A percentile compares a stretch with the other conserved stretches of the same genome.
phyloP scores from a whole-genome alignment of 2,888 invertebrate species.

The Phengaris alcon region DNA sequence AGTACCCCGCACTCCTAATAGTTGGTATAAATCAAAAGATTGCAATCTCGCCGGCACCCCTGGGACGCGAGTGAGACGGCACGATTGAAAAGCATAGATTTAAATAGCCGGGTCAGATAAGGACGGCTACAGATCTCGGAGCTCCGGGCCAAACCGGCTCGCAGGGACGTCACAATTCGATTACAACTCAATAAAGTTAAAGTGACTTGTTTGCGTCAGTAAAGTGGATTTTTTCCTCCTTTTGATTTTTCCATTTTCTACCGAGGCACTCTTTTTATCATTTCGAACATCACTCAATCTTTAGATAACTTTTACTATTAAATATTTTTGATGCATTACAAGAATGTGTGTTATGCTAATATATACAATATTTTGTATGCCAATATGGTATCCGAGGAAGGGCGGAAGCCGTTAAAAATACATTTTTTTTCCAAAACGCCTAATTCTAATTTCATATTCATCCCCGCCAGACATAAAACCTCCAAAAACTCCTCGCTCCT shows the following conservation, averaged over 20 bases:
- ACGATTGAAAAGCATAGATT: constrained; percentile 80
- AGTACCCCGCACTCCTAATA: constrained; percentile 77
- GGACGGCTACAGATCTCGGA: constrained; percentile 71
- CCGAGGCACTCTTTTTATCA: constrained; percentile 38
- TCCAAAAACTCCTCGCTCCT: constrained; percentile 61
- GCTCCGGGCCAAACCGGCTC: constrained; percentile 60
- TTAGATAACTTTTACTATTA: constrained; percentile 6
- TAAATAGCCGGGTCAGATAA: constrained; percentile 78
- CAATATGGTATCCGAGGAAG: not conserved
- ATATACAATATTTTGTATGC: constrained; percentile 8
- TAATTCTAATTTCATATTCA: constrained; percentile 72
- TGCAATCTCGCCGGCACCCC: constrained; percentile 78
- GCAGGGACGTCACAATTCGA: constrained; percentile 79
- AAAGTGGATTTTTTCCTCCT: constrained; percentile 76
- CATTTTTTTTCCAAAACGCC: constrained; percentile 65
- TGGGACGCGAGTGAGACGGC: constrained; percentile 77
- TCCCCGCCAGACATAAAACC: constrained; percentile 63
- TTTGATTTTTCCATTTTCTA: constrained; percentile 66
- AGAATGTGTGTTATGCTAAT: not conserved
- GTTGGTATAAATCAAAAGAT: constrained; percentile 80
- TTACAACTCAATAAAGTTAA: constrained; percentile 80
- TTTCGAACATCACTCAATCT: constrained; percentile 9
- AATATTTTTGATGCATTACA: constrained; percentile 15
- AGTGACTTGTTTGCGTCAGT: constrained; percentile 79
- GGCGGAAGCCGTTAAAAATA: constrained; percentile 54